Evolutionary conservation across 2,113 vertebrate genomes (phyloP).

Genomic region (Semnopithecus entellus): DNA sequence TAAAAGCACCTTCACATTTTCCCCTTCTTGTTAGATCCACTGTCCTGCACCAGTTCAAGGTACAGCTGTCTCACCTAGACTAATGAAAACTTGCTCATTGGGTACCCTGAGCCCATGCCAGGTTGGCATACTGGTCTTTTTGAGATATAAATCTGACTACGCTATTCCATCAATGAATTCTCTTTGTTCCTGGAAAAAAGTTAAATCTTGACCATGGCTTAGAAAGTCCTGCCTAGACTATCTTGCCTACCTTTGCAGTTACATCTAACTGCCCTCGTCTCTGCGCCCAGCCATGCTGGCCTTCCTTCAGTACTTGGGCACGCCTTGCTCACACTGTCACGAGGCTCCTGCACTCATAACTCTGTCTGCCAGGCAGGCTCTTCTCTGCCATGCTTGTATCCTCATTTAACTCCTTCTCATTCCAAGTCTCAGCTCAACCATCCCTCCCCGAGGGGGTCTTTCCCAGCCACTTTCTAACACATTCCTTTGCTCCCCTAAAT

Average conservation of each 20-base stretch:
- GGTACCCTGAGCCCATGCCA: rapidly evolving
- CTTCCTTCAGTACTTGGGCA: neutral
- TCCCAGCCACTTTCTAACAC: neutral
- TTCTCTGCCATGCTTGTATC: neutral
- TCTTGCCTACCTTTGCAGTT: neutral
- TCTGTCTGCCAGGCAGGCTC: neutral
- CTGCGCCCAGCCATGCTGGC: neutral
- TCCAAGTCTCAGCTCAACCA: neutral
- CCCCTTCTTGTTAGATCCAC: neutral
- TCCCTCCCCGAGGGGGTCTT: neutral
- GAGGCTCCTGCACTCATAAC: neutral
- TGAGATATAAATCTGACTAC: neutral
- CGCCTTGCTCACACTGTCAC: neutral
- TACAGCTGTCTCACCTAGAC: neutral
- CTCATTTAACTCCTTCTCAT: neutral
- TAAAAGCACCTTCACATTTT: neutral
- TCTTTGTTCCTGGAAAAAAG: neutral
- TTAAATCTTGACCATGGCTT: neutral
- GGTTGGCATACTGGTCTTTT: neutral
- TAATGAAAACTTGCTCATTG: neutral
- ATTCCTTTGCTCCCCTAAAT: neutral
- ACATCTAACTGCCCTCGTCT: neutral
- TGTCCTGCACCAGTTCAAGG: neutral
- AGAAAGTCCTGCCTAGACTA: neutral
- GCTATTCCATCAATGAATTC: neutral